Evolutionary conservation across 2,113 vertebrate species (phyloP), one percentile per base, ranked within the genome.

Genomic region (Thryonomys swinderianus): DNA sequence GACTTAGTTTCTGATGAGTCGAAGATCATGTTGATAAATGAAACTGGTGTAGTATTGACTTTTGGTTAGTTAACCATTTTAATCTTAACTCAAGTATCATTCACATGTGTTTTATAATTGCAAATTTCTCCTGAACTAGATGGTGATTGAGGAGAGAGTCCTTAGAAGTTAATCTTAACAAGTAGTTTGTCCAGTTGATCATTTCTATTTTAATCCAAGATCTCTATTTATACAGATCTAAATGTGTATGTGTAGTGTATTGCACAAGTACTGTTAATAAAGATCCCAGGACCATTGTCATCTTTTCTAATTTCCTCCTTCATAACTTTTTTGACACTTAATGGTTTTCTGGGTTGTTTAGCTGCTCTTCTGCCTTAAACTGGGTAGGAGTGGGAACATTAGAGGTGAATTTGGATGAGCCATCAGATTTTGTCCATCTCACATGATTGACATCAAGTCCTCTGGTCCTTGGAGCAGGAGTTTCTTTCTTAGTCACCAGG

Each of bases 1-100:
- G 30, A 85, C 17, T 93, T 85, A 66, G 42, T 96, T 91, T 94
- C 62, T 85, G 27, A 85, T 93, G 59, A 85, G 32, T 95, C 40
- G 42, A 90, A 83, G 69, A 67, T 66, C 79, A 66, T 62, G 30
- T 78, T 84, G 67, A 61, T 90, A 61, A 34, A 76, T 78, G 18
- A 86, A 93, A 73, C 30, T 85, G 59, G 16, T 69, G 11, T 88
- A 94, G 18, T 53, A 57, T 18, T 83, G 61, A 78, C 69, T 37
- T 84, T 89, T 45, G 23, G 32, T 82, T 23, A 27, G 20, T 94
- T 91, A 59, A 40, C 40, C 23, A 71, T 78, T 91, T 88, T 85
- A 71, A 85, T 93, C 11, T 55, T 67, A 87, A 42, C 69, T 79
- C 74, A 20, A 79, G 55, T 17, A 45, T 84, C 40, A 87, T 34